Evolutionary conservation across 2,888 invertebrate species (phyloP), one percentile per base, ranked within the genome.

Genomic region (Melanotus villosus): DNA sequence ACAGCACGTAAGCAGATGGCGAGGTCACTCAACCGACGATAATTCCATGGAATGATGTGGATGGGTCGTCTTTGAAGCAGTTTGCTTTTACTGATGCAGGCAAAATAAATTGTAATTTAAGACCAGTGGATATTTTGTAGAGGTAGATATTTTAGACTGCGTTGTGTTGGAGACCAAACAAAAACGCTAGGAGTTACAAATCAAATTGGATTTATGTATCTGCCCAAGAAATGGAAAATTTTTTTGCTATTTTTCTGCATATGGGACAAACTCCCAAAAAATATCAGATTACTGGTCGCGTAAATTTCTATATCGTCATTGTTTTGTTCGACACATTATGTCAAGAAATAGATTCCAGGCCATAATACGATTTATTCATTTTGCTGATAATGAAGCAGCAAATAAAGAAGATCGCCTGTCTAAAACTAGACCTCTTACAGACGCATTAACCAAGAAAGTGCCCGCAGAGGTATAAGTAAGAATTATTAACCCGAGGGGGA

Each of bases 281-380:
- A 64, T 64, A 54, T 64, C 56, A 54, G 41, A 56, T 43, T 54
- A 54, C 43, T 64, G 64, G 64, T 64, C 54, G 41, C 38, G 43
- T 19, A 52, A 56, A 23, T 38, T 64, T 64, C 43, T 64, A 54
- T 56, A 64, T 56, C 64, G 56, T 2, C 41, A 54, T 30, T 43
- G 41, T 56, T 64, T 64, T 54, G 54, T 64, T 21, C 54, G 30
- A 38, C 54, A 54, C 26, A 30, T 54, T 54, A 64, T 64, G 64
- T 16, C 54, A 5, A 36, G 56, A 38, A 56, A 64, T 56, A 38
- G 54, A 54, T 64, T 64, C 43, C 54, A 38, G 32, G 41, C 26
- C 14, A n/a, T 64, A 38, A 38, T 54, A 32, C 23, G 56, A 36
- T 64, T 64, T 38, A 4, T 64, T 16, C 54, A 57, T 41, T 64